Base-by-base conservation (phyloP, 2,113 vertebrate species). In the Polypterus bichir region DNA sequence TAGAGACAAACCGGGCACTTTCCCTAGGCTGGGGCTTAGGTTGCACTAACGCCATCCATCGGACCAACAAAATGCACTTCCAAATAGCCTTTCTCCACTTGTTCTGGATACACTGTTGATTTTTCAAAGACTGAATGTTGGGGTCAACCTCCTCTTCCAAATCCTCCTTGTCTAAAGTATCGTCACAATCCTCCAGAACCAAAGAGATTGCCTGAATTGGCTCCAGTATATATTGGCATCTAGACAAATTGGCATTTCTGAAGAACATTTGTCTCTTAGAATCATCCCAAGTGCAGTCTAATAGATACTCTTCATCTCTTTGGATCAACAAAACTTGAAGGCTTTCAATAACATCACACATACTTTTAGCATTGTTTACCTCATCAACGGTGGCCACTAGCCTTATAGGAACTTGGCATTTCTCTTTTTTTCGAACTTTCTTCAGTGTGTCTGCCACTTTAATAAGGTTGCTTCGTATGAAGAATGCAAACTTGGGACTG, bases 261-360 rank as follows among this genome's bases (percentile, higher is more conserved):
- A 64, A 64, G 54, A 46, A 59, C 52, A 64, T 64, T 46, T 52
- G 49, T 11, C 7, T 57, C 6, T 76, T 72, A 0, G 0, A 45
- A 1, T 63, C 54, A 49, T 88, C 84, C 84, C 85, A 86, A n/a
- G 60, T 79, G 64, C 87, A 88, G 69, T 89, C 83, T 59, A 81
- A 67, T 62, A 89, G 67, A 63, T 72, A 73, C 61, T 89, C 88
- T 0, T 62, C 74, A 6, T 89, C 88, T 45, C 83, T 70, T 48
- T 75, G 62, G 1, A 4, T 63, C 66, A 89, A 76, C 51, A 89
- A 72, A 52, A 79, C 73, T 44, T 84, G 80, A 54, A 89, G 81
- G 1, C 69, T 62, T 45, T 61, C 68, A 0, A 77, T 81, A 0
- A 87, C 49, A 1, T 80, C 69, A 69, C 76, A 79, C 2, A 76